Evolutionary conservation across 2,888 invertebrate species (phyloP).

Genomic region (Drosophila anomalata): DNA sequence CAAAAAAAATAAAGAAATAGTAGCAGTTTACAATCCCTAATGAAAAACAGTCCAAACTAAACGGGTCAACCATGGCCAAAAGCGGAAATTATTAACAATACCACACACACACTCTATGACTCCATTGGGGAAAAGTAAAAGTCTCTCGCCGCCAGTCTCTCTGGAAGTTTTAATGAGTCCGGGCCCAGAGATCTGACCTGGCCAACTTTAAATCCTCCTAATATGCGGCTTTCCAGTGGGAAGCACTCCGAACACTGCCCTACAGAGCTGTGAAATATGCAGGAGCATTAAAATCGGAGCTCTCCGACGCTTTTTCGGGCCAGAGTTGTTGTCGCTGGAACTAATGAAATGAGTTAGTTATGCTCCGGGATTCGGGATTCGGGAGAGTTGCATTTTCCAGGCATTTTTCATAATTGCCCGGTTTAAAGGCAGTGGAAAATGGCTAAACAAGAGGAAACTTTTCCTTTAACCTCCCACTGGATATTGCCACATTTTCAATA

Average conservation of each 20-base stretch:
- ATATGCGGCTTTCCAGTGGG: conserved; percentile 24
- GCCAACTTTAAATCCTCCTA: conserved; percentile 39
- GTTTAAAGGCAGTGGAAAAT: conserved; percentile 60
- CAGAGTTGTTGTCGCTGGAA: conserved; percentile 5
- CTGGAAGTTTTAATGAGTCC: conserved; percentile 71
- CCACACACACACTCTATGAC: conserved; percentile 3
- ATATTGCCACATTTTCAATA: conserved; percentile 62
- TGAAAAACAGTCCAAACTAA: not conserved
- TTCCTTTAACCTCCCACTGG: conserved; percentile 44
- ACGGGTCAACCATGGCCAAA: conserved; percentile 1
- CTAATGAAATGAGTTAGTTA: conserved; percentile 79
- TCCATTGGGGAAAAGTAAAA: conserved; percentile 20
- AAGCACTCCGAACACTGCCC: conserved; percentile 10
- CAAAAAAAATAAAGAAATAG: no score
- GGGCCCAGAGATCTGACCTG: conserved; percentile 26
- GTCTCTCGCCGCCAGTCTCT: conserved; percentile 18
- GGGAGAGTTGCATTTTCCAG: conserved; percentile 39
- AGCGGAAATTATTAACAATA: conserved; percentile 4
- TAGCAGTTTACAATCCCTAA: not conserved
- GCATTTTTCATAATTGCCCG: conserved; percentile 50
- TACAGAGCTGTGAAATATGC: conserved; percentile 64
- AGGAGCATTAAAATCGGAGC: conserved; percentile 73
- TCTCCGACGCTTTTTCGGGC: conserved; percentile 59
- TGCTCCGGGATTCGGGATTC: conserved; percentile 53
- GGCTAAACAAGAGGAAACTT: conserved; percentile 43